Evolutionary conservation across 2,797 vertebrate species (phyloP).

Genomic region (Toxotes lorentzi): DNA sequence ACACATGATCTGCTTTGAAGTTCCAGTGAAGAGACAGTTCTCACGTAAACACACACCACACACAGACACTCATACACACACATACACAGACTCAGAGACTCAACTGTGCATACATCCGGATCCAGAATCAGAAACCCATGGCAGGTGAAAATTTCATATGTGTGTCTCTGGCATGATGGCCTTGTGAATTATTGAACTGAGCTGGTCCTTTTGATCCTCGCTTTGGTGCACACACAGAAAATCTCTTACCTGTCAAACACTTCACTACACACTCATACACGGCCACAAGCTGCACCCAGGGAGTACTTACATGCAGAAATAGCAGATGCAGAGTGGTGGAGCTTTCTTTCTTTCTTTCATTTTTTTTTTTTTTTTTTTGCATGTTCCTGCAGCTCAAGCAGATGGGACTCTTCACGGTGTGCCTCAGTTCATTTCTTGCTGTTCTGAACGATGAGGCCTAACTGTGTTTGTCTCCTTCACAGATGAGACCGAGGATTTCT

Average conservation of each 20-base stretch:
- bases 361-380: constrained; percentile 10
- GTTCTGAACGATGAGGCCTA: constrained; percentile 20
- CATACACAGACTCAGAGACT: constrained; percentile 33
- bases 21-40: constrained; percentile 38
- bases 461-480: constrained; percentile 29
- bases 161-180: constrained; percentile 61
- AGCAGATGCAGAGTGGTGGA: background rate
- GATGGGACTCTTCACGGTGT: constrained; percentile 22
- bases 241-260: constrained; percentile 73
- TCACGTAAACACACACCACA: constrained; percentile 25
- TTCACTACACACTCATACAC: constrained; percentile 58
- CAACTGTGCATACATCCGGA: constrained; percentile 25
- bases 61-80: constrained; percentile 28
- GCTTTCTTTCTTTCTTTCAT: constrained; percentile 3
- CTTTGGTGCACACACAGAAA: constrained; percentile 61
- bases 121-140: constrained; percentile 43
- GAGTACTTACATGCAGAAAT: constrained; percentile 35
- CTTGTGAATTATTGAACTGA: constrained; percentile 80
- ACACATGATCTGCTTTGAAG: constrained; percentile 66
- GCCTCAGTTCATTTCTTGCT: constrained; percentile 30
- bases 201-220: constrained; percentile 73
- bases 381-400: constrained; percentile 28
- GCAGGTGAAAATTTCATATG: constrained; percentile 67
- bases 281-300: constrained; percentile 25
- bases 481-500: constrained; percentile 38